A percentile compares a stretch with the other conserved stretches of the same genome.
Evolutionary conservation across 2,888 invertebrate genomes (phyloP).

Genomic region (Acleris emargana): DNA sequence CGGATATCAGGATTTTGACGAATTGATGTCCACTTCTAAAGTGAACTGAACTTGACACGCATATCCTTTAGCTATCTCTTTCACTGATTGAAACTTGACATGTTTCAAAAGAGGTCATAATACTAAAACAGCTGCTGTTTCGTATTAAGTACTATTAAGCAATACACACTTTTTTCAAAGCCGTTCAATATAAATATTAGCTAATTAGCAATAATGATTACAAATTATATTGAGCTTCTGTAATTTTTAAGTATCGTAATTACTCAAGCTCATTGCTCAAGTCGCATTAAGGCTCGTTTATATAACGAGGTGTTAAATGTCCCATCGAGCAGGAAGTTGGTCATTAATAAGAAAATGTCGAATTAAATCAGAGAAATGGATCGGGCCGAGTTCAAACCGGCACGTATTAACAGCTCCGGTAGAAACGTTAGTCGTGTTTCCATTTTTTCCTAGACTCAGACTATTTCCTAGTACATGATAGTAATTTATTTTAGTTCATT

Average conservation of each 20-base stretch:
- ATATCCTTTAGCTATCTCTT: too few relatives aligned
- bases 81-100: too few relatives aligned
- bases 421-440: constrained; percentile 12
- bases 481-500: background rate
- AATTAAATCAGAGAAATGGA: constrained; percentile 37
- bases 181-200: too few relatives aligned
- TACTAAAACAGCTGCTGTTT: too few relatives aligned
- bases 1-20: too few relatives aligned
- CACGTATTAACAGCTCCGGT: constrained; percentile 16
- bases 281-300: constrained; percentile 34
- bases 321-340: constrained; percentile 30
- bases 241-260: constrained; percentile 20
- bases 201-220: constrained; percentile 8
- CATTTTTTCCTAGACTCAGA: constrained; percentile 10
- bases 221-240: constrained; percentile 1
- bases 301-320: constrained; percentile 34
- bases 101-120: too few relatives aligned
- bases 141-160: too few relatives aligned
- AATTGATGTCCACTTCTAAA: too few relatives aligned
- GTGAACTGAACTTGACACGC: too few relatives aligned
- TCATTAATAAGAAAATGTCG: constrained; percentile 37
- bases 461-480: constrained; percentile 27
- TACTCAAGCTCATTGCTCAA: constrained; percentile 32
- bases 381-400: constrained; percentile 23
- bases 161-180: too few relatives aligned